These are phyloP conservation scores for Siniperca obscura DNA, from an alignment of 2,797 vertebrate species.

Conservation along the genomic window DNA sequence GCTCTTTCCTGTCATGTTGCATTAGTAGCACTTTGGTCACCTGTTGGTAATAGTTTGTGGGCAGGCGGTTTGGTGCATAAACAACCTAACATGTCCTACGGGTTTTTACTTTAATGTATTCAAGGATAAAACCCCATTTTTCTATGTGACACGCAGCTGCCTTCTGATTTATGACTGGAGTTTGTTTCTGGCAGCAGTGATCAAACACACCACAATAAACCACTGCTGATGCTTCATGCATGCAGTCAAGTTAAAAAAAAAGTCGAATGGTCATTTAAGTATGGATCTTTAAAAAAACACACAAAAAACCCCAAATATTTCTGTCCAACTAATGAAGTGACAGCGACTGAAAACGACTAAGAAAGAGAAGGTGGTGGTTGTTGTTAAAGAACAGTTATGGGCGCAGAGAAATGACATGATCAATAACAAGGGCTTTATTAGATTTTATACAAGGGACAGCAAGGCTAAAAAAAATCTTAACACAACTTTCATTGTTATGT, in stretches of 20 bases:
- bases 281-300: no score
- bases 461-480: conserved; percentile 38
- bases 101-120: background rate
- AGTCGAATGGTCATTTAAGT: no score
- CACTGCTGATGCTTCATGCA: background rate
- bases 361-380: no score
- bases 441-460: conserved; percentile 62
- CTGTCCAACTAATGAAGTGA: background rate
- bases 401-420: conserved; percentile 39
- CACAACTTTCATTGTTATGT: conserved; percentile 35
- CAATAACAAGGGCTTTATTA: conserved; percentile 70
- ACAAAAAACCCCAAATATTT: background rate
- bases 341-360: background rate
- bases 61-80: background rate
- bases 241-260: background rate
- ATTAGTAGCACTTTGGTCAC: background rate
- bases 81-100: background rate
- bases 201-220: background rate
- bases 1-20: no score
- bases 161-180: background rate
- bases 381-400: conserved; percentile 43
- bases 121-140: background rate
- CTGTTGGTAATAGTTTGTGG: background rate
- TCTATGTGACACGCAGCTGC: background rate
- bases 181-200: background rate